Base-by-base conservation (phyloP, 1,140 invertebrate species). In the Trichonephila inaurata region DNA sequence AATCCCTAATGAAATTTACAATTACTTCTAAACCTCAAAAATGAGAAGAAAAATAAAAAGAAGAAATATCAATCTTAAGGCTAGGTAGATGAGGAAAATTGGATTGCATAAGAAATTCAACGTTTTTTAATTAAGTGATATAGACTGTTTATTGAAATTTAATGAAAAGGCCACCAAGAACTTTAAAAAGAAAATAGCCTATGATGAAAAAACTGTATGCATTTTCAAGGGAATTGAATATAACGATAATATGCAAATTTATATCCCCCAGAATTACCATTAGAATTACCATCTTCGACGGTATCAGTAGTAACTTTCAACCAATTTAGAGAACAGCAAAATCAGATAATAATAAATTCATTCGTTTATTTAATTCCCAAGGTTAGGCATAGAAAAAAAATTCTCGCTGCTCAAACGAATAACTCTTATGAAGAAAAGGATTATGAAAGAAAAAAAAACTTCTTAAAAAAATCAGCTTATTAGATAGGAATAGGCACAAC, bases 271-370 rank as follows among this genome's bases (percentile, higher is more conserved):
- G 12, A 60, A 85, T 85, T 85, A 85, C 21, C 82, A 85, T 85
- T 60, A 60, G 82, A 85, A 85, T 85, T 61, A 60, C 82, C 44
- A 85, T 85, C 82, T 85, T 21, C 24, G 58, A 33, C 44, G 28
- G 18, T 85, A 85, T 85, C 82, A 60, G 82, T 24, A 14, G 82
- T n/a, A 61, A 24, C 44, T 85, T 85, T 28, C 58, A 60, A 61
- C 44, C 44, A 85, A 85, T 28, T 85, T 58, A 85, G 82, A 85
- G 58, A 85, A 60, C 5, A 60, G n/a, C n/a, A 60, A 85, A 60
- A 85, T 85, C 82, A 24, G 82, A 85, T 85, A 60, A 60, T n/a
- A 85, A 85, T 85, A 85, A 85, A 61, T 85, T 51, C n/a, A 24
- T 85, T 61, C 82, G 21, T n/a, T 85, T 77, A 77, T 77, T 77